A percentile compares a stretch with the other conserved stretches of the same genome.
Evolutionary conservation across 2,113 vertebrate genomes (phyloP).

Genomic region (Leuciscus idus): DNA sequence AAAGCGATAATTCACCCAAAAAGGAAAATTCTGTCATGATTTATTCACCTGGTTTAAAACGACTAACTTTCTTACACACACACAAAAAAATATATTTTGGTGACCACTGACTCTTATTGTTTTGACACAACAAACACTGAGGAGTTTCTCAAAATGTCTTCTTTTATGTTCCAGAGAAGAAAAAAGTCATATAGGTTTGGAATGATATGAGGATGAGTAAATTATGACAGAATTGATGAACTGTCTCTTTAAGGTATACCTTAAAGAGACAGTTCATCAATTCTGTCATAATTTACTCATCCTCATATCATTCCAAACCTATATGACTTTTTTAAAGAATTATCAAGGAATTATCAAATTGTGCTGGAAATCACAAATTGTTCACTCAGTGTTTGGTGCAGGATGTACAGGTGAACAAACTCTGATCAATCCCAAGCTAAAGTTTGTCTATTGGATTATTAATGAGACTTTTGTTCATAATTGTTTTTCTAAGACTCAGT

Average conservation of each 20-base stretch:
- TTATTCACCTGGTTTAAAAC: not conserved
- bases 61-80: not conserved
- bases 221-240: not conserved
- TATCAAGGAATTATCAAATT: not conserved
- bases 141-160: not conserved
- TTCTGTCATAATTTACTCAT: too few relatives aligned
- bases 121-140: not conserved
- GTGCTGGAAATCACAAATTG: not conserved
- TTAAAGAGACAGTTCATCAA: too few relatives aligned
- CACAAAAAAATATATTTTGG: not conserved
- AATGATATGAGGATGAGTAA: not conserved
- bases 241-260: not conserved
- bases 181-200: not conserved
- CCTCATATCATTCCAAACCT: too few relatives aligned
- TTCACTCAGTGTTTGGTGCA: not conserved
- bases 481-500: conserved; percentile 13
- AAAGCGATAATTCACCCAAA: not conserved
- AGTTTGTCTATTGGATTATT: not conserved
- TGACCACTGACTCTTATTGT: not conserved
- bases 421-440: not conserved
- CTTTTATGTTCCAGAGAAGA: too few relatives aligned
- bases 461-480: conserved; percentile 18
- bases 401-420: not conserved
- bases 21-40: not conserved
- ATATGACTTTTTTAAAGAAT: too few relatives aligned